Evolutionary conservation across 2,888 invertebrate species (phyloP), one percentile per base, ranked within the genome.

Genomic region (Oxystoma pomonae): DNA sequence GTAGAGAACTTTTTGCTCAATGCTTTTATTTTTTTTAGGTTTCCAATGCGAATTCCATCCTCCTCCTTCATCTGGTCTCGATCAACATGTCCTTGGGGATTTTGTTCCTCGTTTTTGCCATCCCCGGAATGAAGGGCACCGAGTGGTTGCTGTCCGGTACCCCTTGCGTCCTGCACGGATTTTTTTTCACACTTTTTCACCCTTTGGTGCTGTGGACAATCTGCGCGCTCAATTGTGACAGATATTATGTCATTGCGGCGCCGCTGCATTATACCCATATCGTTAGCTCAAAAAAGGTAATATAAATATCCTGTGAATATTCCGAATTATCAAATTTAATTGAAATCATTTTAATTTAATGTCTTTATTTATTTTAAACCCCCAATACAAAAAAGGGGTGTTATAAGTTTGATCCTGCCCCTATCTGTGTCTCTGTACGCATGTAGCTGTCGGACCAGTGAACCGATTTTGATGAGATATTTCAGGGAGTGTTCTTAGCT

Each of bases 131-230:
- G n/a, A 71, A 76, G 50, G 76, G 76, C 55, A 70, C 73, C 58
- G 77, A 79, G 63, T 85, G 84, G 84, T 78, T 81, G 20, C 73
- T 77, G 55, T 75, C 79, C 20, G 87, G 87, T 56, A 82, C 84
- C 7, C 81, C 83, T 64, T 90, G 90, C 77, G 77, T 81, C 1
- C 80, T 88, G 0, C 87, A 89, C 71, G 87, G 90, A 51, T 87
- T 89, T 66, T 78, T 90, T 55, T 84, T 90, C 67, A 86, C 88
- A 20, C 83, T 90, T 1, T 82, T 92, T 57, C 89, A 91, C 72
- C 90, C 91, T 1, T 82, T 91, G 64, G 87, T 88, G 53, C 81
- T 90, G 68, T 92, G 91, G 91, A 91, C 91, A 1, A 87, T 92
- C 35, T 90, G 90, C 70, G 91, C 91, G 2, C 82, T 92, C 66